Evolutionary conservation across 2,113 vertebrate genomes (phyloP).

Genomic region (Rhea americana): DNA sequence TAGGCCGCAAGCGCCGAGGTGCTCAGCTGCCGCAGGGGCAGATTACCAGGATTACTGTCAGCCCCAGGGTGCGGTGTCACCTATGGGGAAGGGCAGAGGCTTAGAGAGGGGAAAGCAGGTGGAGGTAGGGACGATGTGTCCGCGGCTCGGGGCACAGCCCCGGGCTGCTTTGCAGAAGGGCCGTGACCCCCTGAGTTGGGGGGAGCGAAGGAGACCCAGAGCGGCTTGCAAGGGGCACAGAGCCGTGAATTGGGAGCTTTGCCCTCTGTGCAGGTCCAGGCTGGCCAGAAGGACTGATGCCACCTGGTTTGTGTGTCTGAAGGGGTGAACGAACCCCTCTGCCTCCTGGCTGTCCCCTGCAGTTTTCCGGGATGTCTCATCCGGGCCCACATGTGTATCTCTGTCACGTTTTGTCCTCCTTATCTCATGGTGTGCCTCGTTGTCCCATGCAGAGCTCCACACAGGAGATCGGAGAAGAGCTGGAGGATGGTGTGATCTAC

Average conservation of each 20-base stretch:
- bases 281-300: background rate
- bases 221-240: background rate
- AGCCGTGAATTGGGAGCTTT: background rate
- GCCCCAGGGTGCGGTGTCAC: background rate
- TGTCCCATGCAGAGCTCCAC: constrained; percentile 86
- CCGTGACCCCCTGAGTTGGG: background rate
- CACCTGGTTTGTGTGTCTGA: background rate
- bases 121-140: background rate
- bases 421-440: background rate
- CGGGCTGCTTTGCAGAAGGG: background rate
- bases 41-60: background rate
- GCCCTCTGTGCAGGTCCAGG: background rate
- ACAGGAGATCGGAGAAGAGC: constrained; percentile 98
- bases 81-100: background rate
- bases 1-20: background rate
- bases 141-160: background rate
- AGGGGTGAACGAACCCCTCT: background rate
- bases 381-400: background rate
- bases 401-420: background rate
- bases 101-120: background rate
- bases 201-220: no score
- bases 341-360: constrained; percentile 5
- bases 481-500: constrained; percentile 93
- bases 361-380: background rate
- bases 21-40: background rate